These are phyloP conservation scores for Garrulus glandarius DNA, from an alignment of 2,797 vertebrate species.

Conservation along the genomic window DNA sequence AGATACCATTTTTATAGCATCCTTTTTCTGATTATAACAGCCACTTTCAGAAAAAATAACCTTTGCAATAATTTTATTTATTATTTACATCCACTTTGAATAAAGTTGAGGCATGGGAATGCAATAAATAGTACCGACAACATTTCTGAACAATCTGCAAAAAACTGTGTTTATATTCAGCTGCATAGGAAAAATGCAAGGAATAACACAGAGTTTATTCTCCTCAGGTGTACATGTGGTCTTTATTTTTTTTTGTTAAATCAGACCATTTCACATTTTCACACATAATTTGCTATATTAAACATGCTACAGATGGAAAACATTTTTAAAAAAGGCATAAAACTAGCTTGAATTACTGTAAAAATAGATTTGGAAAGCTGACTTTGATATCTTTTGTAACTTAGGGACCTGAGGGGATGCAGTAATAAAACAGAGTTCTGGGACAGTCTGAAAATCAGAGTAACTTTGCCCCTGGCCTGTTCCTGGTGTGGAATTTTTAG, in stretches of 20 bases:
- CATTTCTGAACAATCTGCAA: background rate
- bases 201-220: background rate
- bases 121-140: background rate
- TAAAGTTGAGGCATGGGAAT: background rate
- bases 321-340: background rate
- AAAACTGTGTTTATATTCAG: background rate
- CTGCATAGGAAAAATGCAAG: background rate
- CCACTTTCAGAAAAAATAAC: background rate
- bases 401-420: background rate
- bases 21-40: constrained; percentile 23
- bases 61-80: constrained; percentile 30
- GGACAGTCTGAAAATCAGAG: background rate
- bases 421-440: background rate
- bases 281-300: background rate
- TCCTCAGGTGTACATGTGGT: background rate
- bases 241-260: background rate
- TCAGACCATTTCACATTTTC: background rate
- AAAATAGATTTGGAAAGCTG: constrained; percentile 31
- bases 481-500: background rate
- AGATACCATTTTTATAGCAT: constrained; percentile 18
- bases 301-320: background rate
- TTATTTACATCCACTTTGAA: background rate
- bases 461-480: background rate
- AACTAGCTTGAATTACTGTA: constrained; percentile 1
- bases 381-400: constrained; percentile 1